Evolutionary conservation across 2,797 vertebrate species (phyloP).

Genomic region (Vultur gryphus): DNA sequence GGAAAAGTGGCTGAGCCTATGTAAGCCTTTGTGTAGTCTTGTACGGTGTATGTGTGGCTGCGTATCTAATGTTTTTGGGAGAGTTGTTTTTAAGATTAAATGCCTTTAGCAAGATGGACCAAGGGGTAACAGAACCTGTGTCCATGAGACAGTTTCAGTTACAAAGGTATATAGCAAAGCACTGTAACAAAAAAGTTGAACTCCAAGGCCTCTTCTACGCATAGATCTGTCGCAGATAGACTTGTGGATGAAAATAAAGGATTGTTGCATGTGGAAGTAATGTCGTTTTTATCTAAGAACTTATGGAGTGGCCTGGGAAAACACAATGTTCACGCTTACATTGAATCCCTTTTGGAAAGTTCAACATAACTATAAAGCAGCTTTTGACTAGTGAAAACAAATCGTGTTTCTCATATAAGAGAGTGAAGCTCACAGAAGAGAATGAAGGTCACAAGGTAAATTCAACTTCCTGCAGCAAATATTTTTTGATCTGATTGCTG

Average conservation of each 20-base stretch:
- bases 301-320: slow-evolving; percentile 13
- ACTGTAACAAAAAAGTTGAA: neutral
- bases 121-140: neutral
- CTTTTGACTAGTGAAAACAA: slow-evolving; percentile 22
- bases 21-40: neutral
- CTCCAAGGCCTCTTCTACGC: neutral
- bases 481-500: slow-evolving; percentile 1
- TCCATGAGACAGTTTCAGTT: neutral
- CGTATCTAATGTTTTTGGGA: neutral
- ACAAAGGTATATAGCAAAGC: neutral
- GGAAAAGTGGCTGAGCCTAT: neutral
- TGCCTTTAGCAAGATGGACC: neutral
- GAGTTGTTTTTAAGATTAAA: neutral
- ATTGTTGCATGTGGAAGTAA: neutral
- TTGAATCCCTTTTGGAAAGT: neutral
- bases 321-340: neutral
- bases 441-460: slow-evolving; percentile 32
- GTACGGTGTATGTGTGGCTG: neutral
- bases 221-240: neutral
- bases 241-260: neutral
- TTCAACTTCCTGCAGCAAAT: neutral
- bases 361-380: neutral
- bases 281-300: neutral
- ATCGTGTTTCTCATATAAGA: neutral
- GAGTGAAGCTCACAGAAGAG: neutral